Percentiles rank a stretch among this genome's conserved stretches.
Conservation (phyloP, 2,888 invertebrate species). For the Timandra comae region DNA sequence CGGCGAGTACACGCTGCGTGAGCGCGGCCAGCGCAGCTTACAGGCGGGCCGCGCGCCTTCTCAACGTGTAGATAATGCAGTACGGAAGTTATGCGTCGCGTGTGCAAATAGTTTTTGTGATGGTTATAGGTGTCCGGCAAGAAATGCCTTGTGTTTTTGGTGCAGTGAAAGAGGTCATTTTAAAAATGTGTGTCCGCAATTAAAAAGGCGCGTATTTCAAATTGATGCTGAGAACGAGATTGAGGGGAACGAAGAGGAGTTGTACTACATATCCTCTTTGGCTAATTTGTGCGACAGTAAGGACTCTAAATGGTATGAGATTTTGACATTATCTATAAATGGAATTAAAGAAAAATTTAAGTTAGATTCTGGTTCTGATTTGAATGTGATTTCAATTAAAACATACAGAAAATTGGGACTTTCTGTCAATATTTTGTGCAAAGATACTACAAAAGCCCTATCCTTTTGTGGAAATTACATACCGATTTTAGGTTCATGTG, state of each 20-base stretch:
- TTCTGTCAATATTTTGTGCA: background rate
- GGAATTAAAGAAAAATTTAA: background rate
- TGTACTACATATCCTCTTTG: background rate
- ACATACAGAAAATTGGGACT: background rate
- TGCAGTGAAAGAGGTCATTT: slow-evolving; percentile 1
- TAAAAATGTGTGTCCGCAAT: background rate
- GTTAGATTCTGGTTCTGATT: slow-evolving; percentile 1
- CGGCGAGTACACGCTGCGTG: too few relatives aligned
- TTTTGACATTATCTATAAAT: background rate
- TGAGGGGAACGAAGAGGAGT: background rate
- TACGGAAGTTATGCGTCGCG: background rate
- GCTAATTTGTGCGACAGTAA: background rate
- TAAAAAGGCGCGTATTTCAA: too few relatives aligned
- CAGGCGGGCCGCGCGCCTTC: too few relatives aligned
- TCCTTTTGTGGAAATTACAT: background rate
- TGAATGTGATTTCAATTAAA: slow-evolving; percentile 1
- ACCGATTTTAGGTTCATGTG: background rate
- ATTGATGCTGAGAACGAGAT: too few relatives aligned
- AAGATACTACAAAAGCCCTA: background rate
- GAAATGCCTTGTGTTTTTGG: background rate
- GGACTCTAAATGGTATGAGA: background rate
- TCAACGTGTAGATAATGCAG: too few relatives aligned
- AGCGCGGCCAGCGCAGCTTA: too few relatives aligned
- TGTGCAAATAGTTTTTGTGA: background rate
- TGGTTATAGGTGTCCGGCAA: slow-evolving; percentile 1